These are phyloP conservation scores for Helicolenus hilgendorfi DNA, from an alignment of 2,797 vertebrate genomes.

Conservation along the genomic window DNA sequence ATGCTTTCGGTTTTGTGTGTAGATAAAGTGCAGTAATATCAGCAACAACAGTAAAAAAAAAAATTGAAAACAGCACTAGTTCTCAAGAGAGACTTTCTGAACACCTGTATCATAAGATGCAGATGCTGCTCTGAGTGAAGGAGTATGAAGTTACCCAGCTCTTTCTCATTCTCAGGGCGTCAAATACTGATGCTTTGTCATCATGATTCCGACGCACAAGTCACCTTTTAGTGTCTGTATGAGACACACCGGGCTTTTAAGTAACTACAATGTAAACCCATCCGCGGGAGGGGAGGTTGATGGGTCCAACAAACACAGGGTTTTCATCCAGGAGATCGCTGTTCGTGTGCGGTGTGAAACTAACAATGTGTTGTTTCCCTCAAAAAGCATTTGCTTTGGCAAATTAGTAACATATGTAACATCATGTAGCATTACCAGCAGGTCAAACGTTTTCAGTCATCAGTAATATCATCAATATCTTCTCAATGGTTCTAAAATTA, in stretches of 20 bases:
- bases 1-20: conserved; percentile 24
- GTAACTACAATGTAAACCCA: background rate
- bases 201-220: background rate
- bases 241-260: background rate
- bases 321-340: too few species aligned
- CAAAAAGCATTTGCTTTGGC: too few species aligned
- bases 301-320: too few species aligned
- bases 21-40: conserved; percentile 14
- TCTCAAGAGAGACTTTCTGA: background rate
- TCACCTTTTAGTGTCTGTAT: background rate
- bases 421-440: too few species aligned
- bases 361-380: background rate
- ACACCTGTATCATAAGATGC: background rate
- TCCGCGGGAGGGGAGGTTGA: background rate
- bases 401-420: too few species aligned
- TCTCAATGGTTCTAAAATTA: too few species aligned
- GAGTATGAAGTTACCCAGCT: background rate
- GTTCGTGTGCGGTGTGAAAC: too few species aligned
- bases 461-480: too few species aligned
- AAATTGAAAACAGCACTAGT: background rate
- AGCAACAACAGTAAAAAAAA: background rate
- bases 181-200: background rate
- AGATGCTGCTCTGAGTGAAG: background rate
- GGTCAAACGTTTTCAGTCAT: too few species aligned
- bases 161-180: background rate